Conservation (phyloP, 2,888 invertebrate genomes). For the Lasioglossum marginatum region DNA sequence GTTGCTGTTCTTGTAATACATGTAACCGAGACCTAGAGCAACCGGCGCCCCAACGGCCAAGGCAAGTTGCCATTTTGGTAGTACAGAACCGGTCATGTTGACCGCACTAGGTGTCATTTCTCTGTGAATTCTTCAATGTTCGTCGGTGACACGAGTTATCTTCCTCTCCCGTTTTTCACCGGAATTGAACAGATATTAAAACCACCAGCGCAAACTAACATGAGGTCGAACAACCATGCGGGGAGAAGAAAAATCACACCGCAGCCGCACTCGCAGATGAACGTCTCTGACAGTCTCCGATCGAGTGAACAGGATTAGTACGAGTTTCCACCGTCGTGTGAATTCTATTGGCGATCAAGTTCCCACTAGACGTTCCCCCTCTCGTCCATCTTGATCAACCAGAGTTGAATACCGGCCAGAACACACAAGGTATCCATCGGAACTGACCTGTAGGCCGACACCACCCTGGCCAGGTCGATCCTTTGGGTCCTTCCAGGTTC, state of each 20-base stretch:
- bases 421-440: too few relatives aligned
- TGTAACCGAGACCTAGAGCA: constrained; percentile 92
- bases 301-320: constrained; percentile 43
- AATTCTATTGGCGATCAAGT: too few relatives aligned
- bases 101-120: constrained; percentile 76
- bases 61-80: constrained; percentile 95
- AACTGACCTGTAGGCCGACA: too few relatives aligned
- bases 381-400: too few relatives aligned
- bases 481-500: too few relatives aligned
- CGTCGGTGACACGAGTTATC: not conserved
- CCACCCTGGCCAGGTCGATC: too few relatives aligned
- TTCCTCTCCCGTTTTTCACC: not conserved
- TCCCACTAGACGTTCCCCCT: too few relatives aligned
- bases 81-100: constrained; percentile 84
- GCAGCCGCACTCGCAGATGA: constrained; percentile 33
- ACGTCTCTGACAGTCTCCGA: constrained; percentile 14
- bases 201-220: constrained; percentile 26
- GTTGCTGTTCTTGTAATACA: constrained; percentile 88
- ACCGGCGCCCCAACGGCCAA: constrained; percentile 93
- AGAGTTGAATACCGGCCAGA: too few relatives aligned
- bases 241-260: constrained; percentile 6
- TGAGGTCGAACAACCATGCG: constrained; percentile 39
- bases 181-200: constrained; percentile 29
- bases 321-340: constrained; percentile 2
- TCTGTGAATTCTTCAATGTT: constrained; percentile 22